Evolutionary conservation across 1,140 invertebrate species (phyloP).

Genomic region (Caerostris extrusa): DNA sequence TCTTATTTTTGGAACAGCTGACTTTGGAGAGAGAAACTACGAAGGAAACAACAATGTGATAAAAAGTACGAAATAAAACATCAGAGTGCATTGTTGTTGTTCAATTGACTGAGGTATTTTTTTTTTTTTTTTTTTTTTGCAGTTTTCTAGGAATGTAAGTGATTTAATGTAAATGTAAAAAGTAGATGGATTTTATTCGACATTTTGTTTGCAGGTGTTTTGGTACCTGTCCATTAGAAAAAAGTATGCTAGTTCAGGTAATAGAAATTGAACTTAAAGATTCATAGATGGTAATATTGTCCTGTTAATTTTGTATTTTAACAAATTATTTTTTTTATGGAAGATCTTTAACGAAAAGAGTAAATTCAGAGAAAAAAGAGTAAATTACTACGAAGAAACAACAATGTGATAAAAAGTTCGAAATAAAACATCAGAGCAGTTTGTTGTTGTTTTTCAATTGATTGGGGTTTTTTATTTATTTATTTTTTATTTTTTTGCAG

Average conservation of each 20-base stretch:
- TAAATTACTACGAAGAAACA: no score
- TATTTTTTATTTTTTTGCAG: neutral
- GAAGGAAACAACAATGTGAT: neutral
- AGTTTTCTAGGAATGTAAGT: neutral
- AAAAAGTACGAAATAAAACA: slow-evolving; percentile 27
- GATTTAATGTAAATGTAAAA: neutral
- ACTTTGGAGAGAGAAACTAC: neutral
- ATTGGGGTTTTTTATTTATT: neutral
- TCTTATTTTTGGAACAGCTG: slow-evolving; percentile 37
- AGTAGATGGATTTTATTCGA: neutral
- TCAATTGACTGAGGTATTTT: neutral
- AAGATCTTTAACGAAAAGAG: no score
- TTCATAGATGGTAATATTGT: no score
- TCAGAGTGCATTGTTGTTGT: neutral
- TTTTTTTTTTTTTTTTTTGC: neutral
- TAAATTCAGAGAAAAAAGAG: no score
- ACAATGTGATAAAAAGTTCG: slow-evolving; percentile 24
- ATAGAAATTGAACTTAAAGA: no score
- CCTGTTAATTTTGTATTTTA: no score
- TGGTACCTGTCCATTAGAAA: no score
- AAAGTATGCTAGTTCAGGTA: no score
- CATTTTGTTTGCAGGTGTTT: neutral
- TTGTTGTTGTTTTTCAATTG: neutral
- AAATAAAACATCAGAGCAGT: neutral
- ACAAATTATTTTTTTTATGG: no score